Evolutionary conservation across 37 sponge, comb jelly and placozoan genomes (phyloP).

Genomic region (Dysidea cf. avara): DNA sequence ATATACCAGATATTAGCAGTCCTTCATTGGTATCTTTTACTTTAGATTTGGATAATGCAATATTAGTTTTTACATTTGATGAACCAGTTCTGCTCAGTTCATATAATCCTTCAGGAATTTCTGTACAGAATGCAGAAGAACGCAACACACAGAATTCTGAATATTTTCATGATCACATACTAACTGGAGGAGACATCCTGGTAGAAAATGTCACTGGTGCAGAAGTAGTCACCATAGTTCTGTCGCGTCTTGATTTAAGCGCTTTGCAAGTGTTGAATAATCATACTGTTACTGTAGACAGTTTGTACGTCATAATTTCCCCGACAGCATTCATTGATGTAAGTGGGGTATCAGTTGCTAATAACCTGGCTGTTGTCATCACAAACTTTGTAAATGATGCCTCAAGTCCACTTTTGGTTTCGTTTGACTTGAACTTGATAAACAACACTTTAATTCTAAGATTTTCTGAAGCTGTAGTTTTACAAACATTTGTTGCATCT

Average conservation of each 20-base stretch:
- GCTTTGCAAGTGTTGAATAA: constrained; percentile 56
- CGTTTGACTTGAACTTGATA: constrained; percentile 77
- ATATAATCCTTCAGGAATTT: no score
- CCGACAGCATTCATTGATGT: constrained; percentile 57
- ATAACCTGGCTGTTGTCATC: constrained; percentile 38
- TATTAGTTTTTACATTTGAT: no score
- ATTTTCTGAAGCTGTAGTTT: constrained; percentile 78
- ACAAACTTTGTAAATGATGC: constrained; percentile 27
- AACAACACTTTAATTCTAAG: constrained; percentile 63
- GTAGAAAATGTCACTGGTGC: constrained; percentile 34
- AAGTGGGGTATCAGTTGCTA: constrained; percentile 47
- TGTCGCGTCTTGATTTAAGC: constrained; percentile 49
- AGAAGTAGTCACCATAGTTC: constrained; percentile 1
- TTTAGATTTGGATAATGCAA: no score
- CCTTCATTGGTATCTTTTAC: no score
- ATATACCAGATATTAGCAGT: no score
- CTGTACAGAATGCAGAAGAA: no score
- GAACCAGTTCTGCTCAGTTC: no score
- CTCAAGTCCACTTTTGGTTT: constrained; percentile 47
- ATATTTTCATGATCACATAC: no score
- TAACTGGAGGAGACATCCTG: no score
- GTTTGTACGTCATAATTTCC: constrained; percentile 48
- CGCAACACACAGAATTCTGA: no score
- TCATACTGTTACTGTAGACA: constrained; percentile 30
- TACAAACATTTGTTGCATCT: constrained; percentile 35